Conservation (phyloP, 2,888 invertebrate species). For the Lysandra coridon region DNA sequence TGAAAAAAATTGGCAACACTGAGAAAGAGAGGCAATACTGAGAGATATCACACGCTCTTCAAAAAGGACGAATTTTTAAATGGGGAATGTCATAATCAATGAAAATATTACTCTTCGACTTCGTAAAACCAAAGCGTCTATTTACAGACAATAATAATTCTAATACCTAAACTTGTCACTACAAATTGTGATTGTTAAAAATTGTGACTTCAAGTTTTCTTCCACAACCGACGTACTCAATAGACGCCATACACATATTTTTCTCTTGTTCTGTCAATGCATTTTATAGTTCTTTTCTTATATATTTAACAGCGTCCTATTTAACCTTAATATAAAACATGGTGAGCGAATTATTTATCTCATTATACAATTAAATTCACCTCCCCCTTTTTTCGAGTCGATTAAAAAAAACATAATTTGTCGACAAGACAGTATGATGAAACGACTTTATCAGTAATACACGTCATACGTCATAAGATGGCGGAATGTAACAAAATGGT, state of each 20-base stretch:
- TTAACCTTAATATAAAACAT: neutral
- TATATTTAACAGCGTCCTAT: neutral
- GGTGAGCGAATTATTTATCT: neutral
- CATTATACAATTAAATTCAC: neutral
- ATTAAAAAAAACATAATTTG: neutral
- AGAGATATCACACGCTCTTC: constrained; percentile 22
- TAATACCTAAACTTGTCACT: constrained; percentile 24
- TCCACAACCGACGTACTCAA: neutral
- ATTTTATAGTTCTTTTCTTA: neutral
- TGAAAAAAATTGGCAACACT: constrained; percentile 23
- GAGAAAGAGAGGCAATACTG: constrained; percentile 21
- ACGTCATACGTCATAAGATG: neutral
- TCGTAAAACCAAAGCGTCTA: neutral
- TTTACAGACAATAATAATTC: constrained; percentile 24
- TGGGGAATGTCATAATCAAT: constrained; percentile 12
- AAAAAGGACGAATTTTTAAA: constrained; percentile 9
- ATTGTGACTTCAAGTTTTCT: constrained; percentile 35
- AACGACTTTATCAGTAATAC: neutral
- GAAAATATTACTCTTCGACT: neutral
- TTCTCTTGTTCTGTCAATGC: neutral
- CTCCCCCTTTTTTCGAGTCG: too few relatives aligned
- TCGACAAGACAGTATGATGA: neutral
- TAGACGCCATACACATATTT: neutral
- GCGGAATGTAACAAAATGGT: constrained; percentile 13
- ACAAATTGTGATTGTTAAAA: constrained; percentile 31